Conservation (phyloP, 2,888 invertebrate genomes). For the Meghimatium bilineatum region DNA sequence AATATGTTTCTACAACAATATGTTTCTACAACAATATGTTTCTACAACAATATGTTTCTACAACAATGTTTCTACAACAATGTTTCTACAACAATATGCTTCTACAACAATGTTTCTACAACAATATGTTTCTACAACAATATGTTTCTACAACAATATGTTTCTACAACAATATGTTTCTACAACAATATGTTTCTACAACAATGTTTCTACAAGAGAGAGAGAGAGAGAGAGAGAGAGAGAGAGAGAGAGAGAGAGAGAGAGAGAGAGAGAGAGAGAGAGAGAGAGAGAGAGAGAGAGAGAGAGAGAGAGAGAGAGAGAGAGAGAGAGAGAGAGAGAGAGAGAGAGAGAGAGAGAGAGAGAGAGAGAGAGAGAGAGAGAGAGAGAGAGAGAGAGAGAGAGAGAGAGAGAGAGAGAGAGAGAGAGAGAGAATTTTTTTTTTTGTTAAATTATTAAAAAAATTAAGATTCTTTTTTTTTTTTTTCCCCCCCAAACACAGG, state of each 20-base stretch:
- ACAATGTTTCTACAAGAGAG: too few species aligned
- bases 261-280: conserved; percentile 15
- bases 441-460: background rate
- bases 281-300: conserved; percentile 26
- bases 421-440: background rate
- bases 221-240: conserved; percentile 26
- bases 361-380: conserved; percentile 15
- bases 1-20: too few species aligned
- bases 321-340: conserved; percentile 5
- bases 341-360: conserved; percentile 30
- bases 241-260: conserved; percentile 9
- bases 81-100: too few species aligned
- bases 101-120: too few species aligned
- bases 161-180: too few species aligned
- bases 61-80: too few species aligned
- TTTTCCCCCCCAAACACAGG: background rate
- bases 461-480: too few species aligned
- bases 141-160: too few species aligned
- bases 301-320: conserved; percentile 28
- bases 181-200: too few species aligned
- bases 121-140: too few species aligned
- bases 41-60: too few species aligned
- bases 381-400: conserved; percentile 9
- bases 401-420: background rate
- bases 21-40: too few species aligned